phyloP scores from a whole-genome alignment of 2,888 invertebrate species.

The Xestia rhomboidea region DNA sequence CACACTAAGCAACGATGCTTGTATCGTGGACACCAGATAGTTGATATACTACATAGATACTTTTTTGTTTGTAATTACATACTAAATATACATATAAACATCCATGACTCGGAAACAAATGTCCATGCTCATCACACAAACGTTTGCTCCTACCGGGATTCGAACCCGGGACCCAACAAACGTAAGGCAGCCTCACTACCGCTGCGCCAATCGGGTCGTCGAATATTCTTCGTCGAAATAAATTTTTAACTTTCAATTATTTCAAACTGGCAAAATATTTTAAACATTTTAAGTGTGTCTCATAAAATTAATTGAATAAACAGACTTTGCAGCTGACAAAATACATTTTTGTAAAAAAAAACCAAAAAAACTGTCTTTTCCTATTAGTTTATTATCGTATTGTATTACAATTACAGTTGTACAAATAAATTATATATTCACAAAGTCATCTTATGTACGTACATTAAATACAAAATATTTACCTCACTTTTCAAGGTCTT shows the following conservation, averaged over 20 bases:
- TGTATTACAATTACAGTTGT: background rate
- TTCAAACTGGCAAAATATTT: background rate
- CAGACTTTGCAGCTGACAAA: background rate
- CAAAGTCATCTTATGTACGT: background rate
- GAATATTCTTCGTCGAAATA: no score
- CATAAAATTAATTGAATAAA: background rate
- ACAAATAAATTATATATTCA: constrained; percentile 4
- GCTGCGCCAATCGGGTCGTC: no score
- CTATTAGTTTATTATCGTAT: background rate
- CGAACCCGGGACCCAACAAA: no score
- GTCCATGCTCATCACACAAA: no score
- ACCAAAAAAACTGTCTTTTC: background rate
- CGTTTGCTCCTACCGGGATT: no score
- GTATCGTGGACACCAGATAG: no score
- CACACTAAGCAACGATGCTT: no score
- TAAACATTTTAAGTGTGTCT: background rate
- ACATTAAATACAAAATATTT: background rate
- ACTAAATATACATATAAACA: no score
- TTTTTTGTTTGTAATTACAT: no score
- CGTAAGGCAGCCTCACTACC: no score
- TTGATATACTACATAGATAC: no score
- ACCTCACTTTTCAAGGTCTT: background rate
- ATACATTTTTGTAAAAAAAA: background rate
- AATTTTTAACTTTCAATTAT: background rate
- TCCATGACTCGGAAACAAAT: no score